Evolutionary conservation across 2,113 vertebrate genomes (phyloP).

Genomic region (Hippocampus zosterae): DNA sequence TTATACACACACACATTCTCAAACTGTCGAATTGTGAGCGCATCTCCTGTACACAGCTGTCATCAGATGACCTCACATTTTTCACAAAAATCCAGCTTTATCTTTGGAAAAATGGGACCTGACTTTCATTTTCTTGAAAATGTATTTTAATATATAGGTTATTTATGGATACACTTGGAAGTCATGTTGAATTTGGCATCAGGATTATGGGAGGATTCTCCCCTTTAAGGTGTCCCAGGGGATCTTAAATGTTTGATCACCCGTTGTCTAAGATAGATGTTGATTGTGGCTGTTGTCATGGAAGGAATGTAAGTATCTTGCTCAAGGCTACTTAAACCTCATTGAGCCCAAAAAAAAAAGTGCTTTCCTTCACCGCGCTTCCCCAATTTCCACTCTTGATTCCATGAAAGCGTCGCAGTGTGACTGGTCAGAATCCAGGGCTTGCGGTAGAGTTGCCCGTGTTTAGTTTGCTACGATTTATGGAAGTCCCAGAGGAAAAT

Average conservation of each 20-base stretch:
- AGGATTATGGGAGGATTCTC: not conserved
- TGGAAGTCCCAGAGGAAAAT: slow-evolving; percentile 36
- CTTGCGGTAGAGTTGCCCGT: not conserved
- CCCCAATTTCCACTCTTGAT: not conserved
- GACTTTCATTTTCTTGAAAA: too few relatives aligned
- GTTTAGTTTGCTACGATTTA: slow-evolving; percentile 40
- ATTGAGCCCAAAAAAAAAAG: not conserved
- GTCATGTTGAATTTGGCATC: not conserved
- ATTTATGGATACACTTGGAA: not conserved
- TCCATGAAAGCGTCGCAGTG: not conserved
- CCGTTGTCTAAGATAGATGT: not conserved
- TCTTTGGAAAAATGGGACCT: too few relatives aligned
- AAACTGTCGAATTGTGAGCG: too few relatives aligned
- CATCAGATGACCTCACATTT: too few relatives aligned
- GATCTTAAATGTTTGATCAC: not conserved
- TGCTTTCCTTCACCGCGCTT: not conserved
- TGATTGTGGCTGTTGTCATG: not conserved
- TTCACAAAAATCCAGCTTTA: too few relatives aligned
- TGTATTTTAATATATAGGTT: not conserved
- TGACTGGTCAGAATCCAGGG: not conserved
- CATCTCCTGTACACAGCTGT: too few relatives aligned
- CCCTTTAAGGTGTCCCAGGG: not conserved
- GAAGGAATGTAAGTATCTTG: not conserved
- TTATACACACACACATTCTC: too few relatives aligned
- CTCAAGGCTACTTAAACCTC: not conserved